Base-by-base conservation (phyloP, 2,113 vertebrate species). In the Chionis minor region DNA sequence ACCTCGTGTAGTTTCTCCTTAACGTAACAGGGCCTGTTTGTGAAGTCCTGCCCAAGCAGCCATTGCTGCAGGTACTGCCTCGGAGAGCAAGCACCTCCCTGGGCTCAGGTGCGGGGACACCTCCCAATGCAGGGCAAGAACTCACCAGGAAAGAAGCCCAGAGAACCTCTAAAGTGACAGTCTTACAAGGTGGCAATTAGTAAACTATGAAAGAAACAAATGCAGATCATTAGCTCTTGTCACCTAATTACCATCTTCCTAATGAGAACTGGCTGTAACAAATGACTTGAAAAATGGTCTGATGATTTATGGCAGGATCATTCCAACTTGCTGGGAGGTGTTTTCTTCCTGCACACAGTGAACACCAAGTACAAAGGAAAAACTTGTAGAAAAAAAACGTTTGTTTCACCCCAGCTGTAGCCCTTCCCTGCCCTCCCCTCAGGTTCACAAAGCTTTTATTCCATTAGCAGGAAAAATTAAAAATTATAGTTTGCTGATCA, bases 191-290 rank as follows among this genome's bases (percentile, higher is more conserved):
- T 52, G 54, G n/a, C 47, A 63, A 58, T 77, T 77, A 85, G 63
- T 62, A 81, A 93, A 26, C 44, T 58, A 42, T 35, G 59, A 58
- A 69, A 54, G 51, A 81, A 95, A 86, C 59, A 94, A 86, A 86
- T 24, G 71, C 14, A 82, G 70, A 70, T 62, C 44, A n/a, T 82
- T 86, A 86, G 44, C 82, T 82, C 65, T 73, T 63, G n/a, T 55
- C 81, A 91, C 59, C 54, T 86, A 86, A 73, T 73, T 86, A 89
- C 81, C 56, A 82, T n/a, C 16, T 38, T 69, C 20, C 65, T 79
- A 88, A 77, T 62, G 52, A 85, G 58, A 89, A 77, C 28, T 52
- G 54, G 27, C 47, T 73, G 38, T 63, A 72, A 88, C 38, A 79
- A 94, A 86, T n/a, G 0, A 82, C 66, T 55, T 62, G 22, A 42